Percentiles rank a stretch among this genome's conserved stretches.
phyloP scores from a whole-genome alignment of 2,797 vertebrate species.

The Hippocampus kuda region DNA sequence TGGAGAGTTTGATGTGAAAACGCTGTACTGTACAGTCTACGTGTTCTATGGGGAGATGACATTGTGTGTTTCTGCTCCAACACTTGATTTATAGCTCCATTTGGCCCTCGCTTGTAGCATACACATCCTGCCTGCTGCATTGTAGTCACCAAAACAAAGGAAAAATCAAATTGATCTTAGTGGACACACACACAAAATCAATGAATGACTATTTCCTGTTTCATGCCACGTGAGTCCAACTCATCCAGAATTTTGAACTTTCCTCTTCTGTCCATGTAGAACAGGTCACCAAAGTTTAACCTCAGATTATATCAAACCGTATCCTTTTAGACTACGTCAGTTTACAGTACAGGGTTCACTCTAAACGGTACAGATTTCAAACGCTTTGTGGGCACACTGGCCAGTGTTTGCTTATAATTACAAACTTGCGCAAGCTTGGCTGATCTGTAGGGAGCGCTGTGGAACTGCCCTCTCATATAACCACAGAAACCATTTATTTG shows the following conservation, averaged over 20 bases:
- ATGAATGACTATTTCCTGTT: conserved; percentile 77
- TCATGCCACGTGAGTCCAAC: conserved; percentile 66
- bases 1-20: conserved; percentile 5
- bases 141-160: conserved; percentile 78
- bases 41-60: conserved; percentile 52
- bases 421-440: background rate
- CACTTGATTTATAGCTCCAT: conserved; percentile 76
- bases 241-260: conserved; percentile 61
- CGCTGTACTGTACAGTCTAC: background rate
- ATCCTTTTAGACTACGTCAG: conserved; percentile 30
- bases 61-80: conserved; percentile 70
- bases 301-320: conserved; percentile 50
- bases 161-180: conserved; percentile 79
- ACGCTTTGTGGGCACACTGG: background rate
- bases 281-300: conserved; percentile 60
- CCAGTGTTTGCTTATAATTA: background rate
- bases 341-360: conserved; percentile 23
- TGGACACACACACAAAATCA: conserved; percentile 75
- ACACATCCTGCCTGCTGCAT: conserved; percentile 73
- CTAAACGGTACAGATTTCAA: background rate
- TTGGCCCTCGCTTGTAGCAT: conserved; percentile 62
- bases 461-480: background rate
- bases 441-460: background rate
- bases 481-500: background rate
- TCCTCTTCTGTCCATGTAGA: conserved; percentile 46